Evolutionary conservation across 2,113 vertebrate genomes (phyloP).

Genomic region (Himantopus leucocephalus): DNA sequence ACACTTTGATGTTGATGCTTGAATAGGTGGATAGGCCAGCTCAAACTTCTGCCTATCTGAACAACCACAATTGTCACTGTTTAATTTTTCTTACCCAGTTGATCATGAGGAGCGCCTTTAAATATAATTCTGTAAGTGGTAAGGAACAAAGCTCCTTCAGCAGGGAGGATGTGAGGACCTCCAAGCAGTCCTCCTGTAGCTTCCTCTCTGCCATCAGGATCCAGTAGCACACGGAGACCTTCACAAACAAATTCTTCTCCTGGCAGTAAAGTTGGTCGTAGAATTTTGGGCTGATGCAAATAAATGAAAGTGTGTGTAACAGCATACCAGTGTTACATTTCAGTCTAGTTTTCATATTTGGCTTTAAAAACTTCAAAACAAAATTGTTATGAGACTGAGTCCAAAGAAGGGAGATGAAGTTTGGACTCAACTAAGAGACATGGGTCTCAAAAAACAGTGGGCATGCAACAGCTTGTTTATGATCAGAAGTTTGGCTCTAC

Average conservation of each 20-base stretch:
- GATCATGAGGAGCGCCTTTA: conserved; percentile 94
- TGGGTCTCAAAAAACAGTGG: background rate
- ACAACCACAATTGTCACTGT: background rate
- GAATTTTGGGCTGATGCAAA: conserved; percentile 90
- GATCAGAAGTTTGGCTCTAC: conserved; percentile 13
- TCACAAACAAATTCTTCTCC: conserved; percentile 94
- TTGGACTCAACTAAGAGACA: background rate
- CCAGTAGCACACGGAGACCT: conserved; percentile 91
- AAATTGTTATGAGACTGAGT: background rate
- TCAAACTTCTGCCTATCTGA: background rate
- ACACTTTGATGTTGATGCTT: background rate
- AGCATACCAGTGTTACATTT: background rate
- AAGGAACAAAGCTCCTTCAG: conserved; percentile 97
- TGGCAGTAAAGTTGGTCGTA: conserved; percentile 89
- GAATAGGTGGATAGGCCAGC: background rate
- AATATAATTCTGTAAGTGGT: conserved; percentile 97
- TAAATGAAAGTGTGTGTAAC: conserved; percentile 13
- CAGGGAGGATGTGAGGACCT: conserved; percentile 94
- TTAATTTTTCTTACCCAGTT: conserved; percentile 80
- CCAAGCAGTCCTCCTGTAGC: conserved; percentile 91
- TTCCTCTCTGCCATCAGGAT: conserved; percentile 94
- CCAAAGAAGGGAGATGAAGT: background rate
- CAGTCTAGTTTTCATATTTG: background rate
- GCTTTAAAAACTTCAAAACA: background rate
- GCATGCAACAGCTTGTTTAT: conserved; percentile 33